phyloP scores from a whole-genome alignment of 2,888 invertebrate genomes.

The Eurytoma californica region DNA sequence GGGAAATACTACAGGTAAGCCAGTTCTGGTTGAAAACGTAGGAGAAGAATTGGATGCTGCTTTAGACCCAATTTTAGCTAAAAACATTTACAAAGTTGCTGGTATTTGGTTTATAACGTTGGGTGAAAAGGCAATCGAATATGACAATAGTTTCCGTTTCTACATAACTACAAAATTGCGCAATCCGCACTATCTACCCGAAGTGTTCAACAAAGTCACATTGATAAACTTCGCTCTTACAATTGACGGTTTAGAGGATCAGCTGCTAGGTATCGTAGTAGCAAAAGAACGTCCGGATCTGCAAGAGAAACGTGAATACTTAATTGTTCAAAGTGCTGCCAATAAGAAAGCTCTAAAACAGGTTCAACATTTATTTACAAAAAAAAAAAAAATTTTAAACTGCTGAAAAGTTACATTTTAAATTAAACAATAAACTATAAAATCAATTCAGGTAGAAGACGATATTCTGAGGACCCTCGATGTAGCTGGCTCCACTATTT shows the following conservation, averaged over 20 bases:
- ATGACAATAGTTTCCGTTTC: slow-evolving; percentile 84
- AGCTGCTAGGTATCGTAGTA: slow-evolving; percentile 88
- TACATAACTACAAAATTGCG: slow-evolving; percentile 89
- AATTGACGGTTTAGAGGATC: slow-evolving; percentile 88
- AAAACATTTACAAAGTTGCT: slow-evolving; percentile 85
- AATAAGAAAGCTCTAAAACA: slow-evolving; percentile 87
- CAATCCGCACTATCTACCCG: slow-evolving; percentile 91
- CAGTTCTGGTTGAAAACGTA: slow-evolving; percentile 86
- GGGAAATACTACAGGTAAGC: slow-evolving; percentile 75
- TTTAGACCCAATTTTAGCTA: slow-evolving; percentile 85
- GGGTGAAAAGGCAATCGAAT: slow-evolving; percentile 87
- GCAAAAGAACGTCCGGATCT: slow-evolving; percentile 90
- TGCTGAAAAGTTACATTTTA: not conserved
- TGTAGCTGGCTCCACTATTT: slow-evolving; percentile 89
- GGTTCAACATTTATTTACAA: slow-evolving; percentile 14
- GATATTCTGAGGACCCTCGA: slow-evolving; percentile 90
- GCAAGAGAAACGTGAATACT: slow-evolving; percentile 86
- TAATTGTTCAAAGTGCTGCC: slow-evolving; percentile 86
- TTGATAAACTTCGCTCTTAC: slow-evolving; percentile 90
- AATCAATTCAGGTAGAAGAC: slow-evolving; percentile 84
- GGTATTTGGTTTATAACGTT: slow-evolving; percentile 85
- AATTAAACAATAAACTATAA: not conserved
- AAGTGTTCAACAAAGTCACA: slow-evolving; percentile 89
- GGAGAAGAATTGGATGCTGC: slow-evolving; percentile 87
- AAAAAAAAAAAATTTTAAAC: not conserved